Base-by-base conservation (phyloP, 2,113 vertebrate species). In the Limanda limanda region DNA sequence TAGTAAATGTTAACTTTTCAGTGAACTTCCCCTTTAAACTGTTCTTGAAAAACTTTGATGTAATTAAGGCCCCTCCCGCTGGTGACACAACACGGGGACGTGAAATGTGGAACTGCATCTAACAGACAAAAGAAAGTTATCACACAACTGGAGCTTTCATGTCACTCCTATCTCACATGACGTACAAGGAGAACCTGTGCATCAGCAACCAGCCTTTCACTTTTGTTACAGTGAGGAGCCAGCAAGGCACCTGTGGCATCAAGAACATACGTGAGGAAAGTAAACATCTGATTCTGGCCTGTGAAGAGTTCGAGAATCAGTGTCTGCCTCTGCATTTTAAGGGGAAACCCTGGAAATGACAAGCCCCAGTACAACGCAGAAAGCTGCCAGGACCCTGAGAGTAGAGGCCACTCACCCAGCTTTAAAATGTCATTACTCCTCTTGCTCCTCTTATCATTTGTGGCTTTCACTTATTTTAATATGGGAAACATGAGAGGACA, bases 301-400 rank as follows among this genome's bases (percentile, higher is more conserved):
- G 94, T 55, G 92, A 94, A 1, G 45, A 67, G 13, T 64, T 95
- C 58, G 67, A 58, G 1, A 85, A 93, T 10, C 61, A 67, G 24
- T 95, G 94, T 40, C 40, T 93, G n/a, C 94, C 94, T 0, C 91
- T 95, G 54, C 94, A 95, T 35, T 95, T 94, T 21, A 92, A 95
- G 73, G 93, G n/a, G 91, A 21, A 95, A 95, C 80, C 73, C 88
- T 0, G 0, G 25, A 0, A 3, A 42, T 20, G 0, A 0, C 0
- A 76, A 8, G 27, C 94, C 94, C 1, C 35, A 23, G 1, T 89
- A 93, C 78, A 93, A 91, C 25, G 86, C 85, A 45, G 79, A 0
- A 23, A 85, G 75, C 76, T 95, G 94, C 74, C 79, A 77, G 59
- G 78, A 88, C 14, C 62, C 67, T 3, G 8, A n/a, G 1, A 17